These are phyloP conservation scores for Octopus sinensis DNA, from an alignment of 1,140 invertebrate species.

Conservation along the genomic window DNA sequence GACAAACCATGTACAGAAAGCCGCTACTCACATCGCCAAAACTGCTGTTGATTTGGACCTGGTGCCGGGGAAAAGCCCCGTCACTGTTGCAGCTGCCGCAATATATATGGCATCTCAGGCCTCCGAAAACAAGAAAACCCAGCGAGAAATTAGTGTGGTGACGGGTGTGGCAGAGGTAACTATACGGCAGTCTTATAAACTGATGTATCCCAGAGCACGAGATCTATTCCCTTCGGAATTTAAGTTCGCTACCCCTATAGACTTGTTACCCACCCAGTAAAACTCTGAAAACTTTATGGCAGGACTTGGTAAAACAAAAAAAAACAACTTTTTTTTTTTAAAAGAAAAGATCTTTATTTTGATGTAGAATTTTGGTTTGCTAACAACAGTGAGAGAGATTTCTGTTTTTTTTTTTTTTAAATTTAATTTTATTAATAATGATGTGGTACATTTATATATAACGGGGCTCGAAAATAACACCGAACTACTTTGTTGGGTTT, in stretches of 20 bases:
- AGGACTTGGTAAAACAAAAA: no score
- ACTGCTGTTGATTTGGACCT: slow-evolving; percentile 96
- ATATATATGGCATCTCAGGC: slow-evolving; percentile 99
- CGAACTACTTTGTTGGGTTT: no score
- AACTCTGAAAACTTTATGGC: no score
- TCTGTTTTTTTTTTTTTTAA: no score
- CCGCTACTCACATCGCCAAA: slow-evolving; percentile 92
- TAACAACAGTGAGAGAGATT: no score
- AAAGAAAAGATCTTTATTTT: no score
- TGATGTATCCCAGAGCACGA: slow-evolving; percentile 91
- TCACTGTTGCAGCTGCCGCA: slow-evolving; percentile 97
- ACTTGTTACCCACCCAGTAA: slow-evolving; percentile 72
- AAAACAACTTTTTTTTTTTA: no score
- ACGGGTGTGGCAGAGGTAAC: slow-evolving; percentile 98
- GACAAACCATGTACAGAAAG: slow-evolving; percentile 87
- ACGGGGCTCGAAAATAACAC: no score
- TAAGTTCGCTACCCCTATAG: slow-evolving; percentile 90
- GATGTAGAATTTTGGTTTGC: no score
- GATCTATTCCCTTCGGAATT: slow-evolving; percentile 95
- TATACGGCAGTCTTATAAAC: slow-evolving; percentile 94
- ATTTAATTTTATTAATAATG: no score
- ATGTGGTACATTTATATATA: no score
- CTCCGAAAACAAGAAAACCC: slow-evolving; percentile 89
- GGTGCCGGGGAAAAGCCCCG: slow-evolving; percentile 95
- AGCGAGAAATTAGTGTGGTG: slow-evolving; percentile 98